Evolutionary conservation across 1,140 invertebrate species (phyloP).

Genomic region (Cydia amplana): DNA sequence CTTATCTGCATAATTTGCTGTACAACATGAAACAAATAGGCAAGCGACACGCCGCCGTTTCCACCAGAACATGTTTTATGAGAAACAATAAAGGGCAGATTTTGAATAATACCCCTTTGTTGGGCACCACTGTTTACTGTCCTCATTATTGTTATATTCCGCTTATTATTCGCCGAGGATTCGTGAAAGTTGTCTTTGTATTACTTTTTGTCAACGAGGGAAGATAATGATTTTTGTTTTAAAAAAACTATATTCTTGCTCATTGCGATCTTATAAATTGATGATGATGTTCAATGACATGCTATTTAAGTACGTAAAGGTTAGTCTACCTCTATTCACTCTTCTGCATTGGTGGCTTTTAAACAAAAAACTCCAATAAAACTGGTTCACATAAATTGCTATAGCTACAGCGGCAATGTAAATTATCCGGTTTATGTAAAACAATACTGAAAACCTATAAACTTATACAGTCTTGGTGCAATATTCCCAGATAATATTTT

Average conservation of each 20-base stretch:
- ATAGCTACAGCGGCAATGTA: neutral
- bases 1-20: constrained; percentile 73
- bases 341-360: too few species aligned
- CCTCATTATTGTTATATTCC: constrained; percentile 52
- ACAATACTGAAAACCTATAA: constrained; percentile 26
- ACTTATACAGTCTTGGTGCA: neutral
- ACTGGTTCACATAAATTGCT: neutral
- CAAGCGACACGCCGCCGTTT: constrained; percentile 58
- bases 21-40: constrained; percentile 70
- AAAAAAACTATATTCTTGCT: neutral
- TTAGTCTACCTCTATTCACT: neutral
- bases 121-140: constrained; percentile 50
- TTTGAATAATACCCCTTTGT: constrained; percentile 69
- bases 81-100: constrained; percentile 65
- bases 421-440: neutral
- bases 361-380: neutral
- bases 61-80: constrained; percentile 68
- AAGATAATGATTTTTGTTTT: neutral
- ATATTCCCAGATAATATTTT: constrained; percentile 28
- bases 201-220: constrained; percentile 17
- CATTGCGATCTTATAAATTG: neutral
- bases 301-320: neutral
- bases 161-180: constrained; percentile 31
- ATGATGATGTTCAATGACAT: neutral
- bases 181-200: constrained; percentile 28